Evolutionary conservation across 2,888 invertebrate species (phyloP).

Genomic region (Drosophila infuscata): DNA sequence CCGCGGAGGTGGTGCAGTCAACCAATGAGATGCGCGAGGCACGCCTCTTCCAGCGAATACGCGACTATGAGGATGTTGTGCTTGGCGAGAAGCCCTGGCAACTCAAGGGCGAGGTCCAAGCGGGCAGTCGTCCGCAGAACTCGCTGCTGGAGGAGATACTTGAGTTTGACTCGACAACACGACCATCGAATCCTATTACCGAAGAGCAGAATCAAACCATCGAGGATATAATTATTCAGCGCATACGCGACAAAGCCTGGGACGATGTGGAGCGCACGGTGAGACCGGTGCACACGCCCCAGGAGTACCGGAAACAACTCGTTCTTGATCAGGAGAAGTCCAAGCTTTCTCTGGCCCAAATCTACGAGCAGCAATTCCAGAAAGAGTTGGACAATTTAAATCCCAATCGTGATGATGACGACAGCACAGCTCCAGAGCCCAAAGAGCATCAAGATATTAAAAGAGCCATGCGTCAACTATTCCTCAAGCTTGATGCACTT

Average conservation of each 20-base stretch:
- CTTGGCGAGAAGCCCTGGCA: conserved; percentile 97
- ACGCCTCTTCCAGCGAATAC: conserved; percentile 89
- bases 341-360: conserved; percentile 95
- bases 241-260: conserved; percentile 97
- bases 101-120: conserved; percentile 94
- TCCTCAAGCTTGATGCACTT: conserved; percentile 95
- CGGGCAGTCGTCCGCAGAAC: conserved; percentile 93
- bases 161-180: conserved; percentile 93
- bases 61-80: conserved; percentile 89
- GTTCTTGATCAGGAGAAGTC: conserved; percentile 97
- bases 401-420: conserved; percentile 84
- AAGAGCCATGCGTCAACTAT: conserved; percentile 90
- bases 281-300: conserved; percentile 92
- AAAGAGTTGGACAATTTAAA: conserved; percentile 87
- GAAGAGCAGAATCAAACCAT: conserved; percentile 94
- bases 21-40: conserved; percentile 91
- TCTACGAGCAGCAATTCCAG: conserved; percentile 95
- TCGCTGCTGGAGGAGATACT: conserved; percentile 96
- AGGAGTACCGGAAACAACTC: conserved; percentile 94
- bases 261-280: conserved; percentile 96
- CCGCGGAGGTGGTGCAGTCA: conserved; percentile 85
- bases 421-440: conserved; percentile 87
- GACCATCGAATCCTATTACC: conserved; percentile 96
- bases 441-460: conserved; percentile 92
- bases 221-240: conserved; percentile 95